A percentile compares a stretch with the other conserved stretches of the same genome.
Evolutionary conservation across 2,113 vertebrate species (phyloP).

Genomic region (Erythrocercus mccallii): DNA sequence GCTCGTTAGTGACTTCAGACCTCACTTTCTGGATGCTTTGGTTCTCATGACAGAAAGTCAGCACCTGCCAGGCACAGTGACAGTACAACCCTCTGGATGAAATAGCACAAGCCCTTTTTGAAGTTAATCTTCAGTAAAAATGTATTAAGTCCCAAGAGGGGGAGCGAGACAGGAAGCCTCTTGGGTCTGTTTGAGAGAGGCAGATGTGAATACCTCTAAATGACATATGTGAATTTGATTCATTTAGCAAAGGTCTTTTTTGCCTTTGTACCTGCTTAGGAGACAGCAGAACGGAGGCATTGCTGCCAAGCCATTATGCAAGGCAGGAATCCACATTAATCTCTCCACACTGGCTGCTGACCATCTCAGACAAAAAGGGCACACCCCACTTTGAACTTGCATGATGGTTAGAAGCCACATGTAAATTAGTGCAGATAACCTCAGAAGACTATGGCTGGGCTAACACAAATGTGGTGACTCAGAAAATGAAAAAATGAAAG

Average conservation of each 20-base stretch:
- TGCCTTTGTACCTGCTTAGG: not conserved
- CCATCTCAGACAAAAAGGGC: not conserved
- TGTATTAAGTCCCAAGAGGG: not conserved
- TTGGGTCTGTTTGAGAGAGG: not conserved
- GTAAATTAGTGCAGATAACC: not conserved
- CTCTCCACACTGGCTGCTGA: not conserved
- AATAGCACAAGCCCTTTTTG: not conserved
- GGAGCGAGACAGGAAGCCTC: not conserved
- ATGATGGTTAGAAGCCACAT: not conserved
- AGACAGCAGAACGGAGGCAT: not conserved
- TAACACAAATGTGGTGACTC: not conserved
- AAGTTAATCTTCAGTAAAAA: constrained; percentile 9
- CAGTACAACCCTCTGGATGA: not conserved
- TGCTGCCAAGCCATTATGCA: not conserved
- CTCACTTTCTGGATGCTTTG: not conserved
- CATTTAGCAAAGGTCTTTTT: constrained; percentile 21
- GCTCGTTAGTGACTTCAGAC: not conserved
- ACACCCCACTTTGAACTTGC: not conserved
- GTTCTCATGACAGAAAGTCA: not conserved
- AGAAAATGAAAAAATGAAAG: not conserved
- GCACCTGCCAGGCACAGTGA: not conserved
- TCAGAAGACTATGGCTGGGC: not conserved
- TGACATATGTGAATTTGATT: not conserved
- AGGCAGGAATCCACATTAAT: not conserved
- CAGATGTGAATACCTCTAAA: not conserved